phyloP scores from a whole-genome alignment of 2,888 invertebrate genomes.

The Boloria euphrosyne region DNA sequence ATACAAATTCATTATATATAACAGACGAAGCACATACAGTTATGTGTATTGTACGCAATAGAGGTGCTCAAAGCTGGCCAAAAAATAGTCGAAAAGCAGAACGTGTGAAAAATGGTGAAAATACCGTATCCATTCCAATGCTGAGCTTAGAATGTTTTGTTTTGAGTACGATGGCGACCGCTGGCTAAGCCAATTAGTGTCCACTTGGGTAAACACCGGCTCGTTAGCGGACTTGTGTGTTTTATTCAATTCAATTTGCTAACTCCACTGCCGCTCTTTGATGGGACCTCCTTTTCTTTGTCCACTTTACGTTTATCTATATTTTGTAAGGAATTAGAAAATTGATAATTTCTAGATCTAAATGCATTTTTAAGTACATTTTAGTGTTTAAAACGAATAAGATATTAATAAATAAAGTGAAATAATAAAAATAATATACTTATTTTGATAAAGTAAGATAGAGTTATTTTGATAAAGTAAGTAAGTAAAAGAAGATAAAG shows the following conservation, averaged over 20 bases:
- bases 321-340: slow-evolving; percentile 3
- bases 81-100: slow-evolving; percentile 36
- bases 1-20: slow-evolving; percentile 3
- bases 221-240: slow-evolving; percentile 82
- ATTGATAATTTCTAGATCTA: slow-evolving; percentile 7
- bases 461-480: no score
- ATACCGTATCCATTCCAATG: slow-evolving; percentile 48
- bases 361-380: no score
- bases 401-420: no score
- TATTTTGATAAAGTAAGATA: no score
- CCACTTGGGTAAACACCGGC: slow-evolving; percentile 81
- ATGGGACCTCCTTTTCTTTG: slow-evolving; percentile 67
- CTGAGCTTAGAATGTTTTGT: slow-evolving; percentile 45
- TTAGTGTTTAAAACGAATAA: no score
- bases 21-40: slow-evolving; percentile 17
- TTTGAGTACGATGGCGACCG: slow-evolving; percentile 62
- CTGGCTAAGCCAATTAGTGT: slow-evolving; percentile 81
- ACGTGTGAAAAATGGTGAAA: slow-evolving; percentile 40
- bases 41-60: slow-evolving; percentile 31
- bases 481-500: no score
- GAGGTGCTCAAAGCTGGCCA: slow-evolving; percentile 37
- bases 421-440: no score
- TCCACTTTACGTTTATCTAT: slow-evolving; percentile 57
- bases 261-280: slow-evolving; percentile 76
- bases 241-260: slow-evolving; percentile 80